A percentile compares a stretch with the other conserved stretches of the same genome.
Conservation (phyloP, 2,113 vertebrate species). For the Osmerus eperlanus region DNA sequence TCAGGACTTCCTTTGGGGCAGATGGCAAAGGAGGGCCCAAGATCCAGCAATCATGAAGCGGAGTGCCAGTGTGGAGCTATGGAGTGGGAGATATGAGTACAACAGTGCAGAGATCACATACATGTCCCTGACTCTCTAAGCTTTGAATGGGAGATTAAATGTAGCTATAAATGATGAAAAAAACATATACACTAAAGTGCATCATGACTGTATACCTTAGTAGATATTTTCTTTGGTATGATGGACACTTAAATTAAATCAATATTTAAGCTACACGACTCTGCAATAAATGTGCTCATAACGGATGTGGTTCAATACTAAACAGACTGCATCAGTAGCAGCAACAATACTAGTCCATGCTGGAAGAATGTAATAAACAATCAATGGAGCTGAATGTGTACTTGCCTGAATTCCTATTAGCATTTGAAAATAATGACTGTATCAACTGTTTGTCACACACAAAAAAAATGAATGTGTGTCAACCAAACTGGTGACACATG, state of each 20-base stretch:
- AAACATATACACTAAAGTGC: background rate
- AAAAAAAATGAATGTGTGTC: constrained; percentile 23
- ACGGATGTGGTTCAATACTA: constrained; percentile 1
- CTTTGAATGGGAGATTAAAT: constrained; percentile 27
- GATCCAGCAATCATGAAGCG: constrained; percentile 50
- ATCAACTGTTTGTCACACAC: constrained; percentile 24
- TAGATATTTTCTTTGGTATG: constrained; percentile 13
- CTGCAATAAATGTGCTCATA: constrained; percentile 9
- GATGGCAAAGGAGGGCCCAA: constrained; percentile 64
- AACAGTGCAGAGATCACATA: constrained; percentile 78
- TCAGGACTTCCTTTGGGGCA: constrained; percentile 66
- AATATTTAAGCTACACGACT: constrained; percentile 28
- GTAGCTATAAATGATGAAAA: constrained; percentile 48
- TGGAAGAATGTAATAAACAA: constrained; percentile 33
- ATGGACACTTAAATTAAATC: constrained; percentile 26
- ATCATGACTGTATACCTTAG: constrained; percentile 16
- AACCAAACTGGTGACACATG: constrained; percentile 1
- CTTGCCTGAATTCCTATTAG: constrained; percentile 15
- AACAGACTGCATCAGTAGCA: constrained; percentile 29
- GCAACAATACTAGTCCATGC: constrained; percentile 1
- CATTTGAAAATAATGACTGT: constrained; percentile 22
- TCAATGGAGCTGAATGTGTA: constrained; percentile 22
- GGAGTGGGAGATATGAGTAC: constrained; percentile 72
- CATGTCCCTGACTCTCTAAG: constrained; percentile 73
- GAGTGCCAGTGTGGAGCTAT: constrained; percentile 75